A percentile compares a stretch with the other conserved stretches of the same genome.
These are phyloP conservation scores for Astreopora myriophthalma DNA, from an alignment of 64 coral and sea anemone species.

Conservation along the genomic window DNA sequence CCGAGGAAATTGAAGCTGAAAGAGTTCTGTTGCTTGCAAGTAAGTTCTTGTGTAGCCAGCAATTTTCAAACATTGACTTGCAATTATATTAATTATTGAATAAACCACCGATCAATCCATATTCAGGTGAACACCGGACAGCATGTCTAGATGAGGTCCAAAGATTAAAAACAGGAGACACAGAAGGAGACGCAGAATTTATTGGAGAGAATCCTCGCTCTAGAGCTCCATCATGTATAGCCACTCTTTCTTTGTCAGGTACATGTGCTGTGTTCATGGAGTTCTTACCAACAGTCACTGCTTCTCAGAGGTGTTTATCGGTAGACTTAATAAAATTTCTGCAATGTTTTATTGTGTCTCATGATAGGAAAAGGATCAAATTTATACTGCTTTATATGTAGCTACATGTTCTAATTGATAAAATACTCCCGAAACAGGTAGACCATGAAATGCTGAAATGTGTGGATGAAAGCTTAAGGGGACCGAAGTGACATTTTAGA, in stretches of 20 bases:
- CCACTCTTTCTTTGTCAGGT: slow-evolving; percentile 85
- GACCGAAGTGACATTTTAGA: too few relatives aligned
- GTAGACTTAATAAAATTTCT: too few relatives aligned
- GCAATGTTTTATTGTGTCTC: too few relatives aligned
- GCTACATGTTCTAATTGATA: too few relatives aligned
- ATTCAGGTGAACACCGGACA: slow-evolving; percentile 85
- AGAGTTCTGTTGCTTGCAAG: slow-evolving; percentile 88
- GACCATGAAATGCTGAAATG: too few relatives aligned
- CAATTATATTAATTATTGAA: neutral
- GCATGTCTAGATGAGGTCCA: slow-evolving; percentile 96
- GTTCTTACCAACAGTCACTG: too few relatives aligned
- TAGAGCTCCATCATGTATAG: slow-evolving; percentile 58
- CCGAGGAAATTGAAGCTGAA: slow-evolving; percentile 96
- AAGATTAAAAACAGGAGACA: slow-evolving; percentile 63
- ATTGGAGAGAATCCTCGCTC: neutral
- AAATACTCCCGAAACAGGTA: too few relatives aligned
- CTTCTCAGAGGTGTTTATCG: too few relatives aligned
- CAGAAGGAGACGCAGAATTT: slow-evolving; percentile 38
- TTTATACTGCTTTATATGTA: too few relatives aligned
- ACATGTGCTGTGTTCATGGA: neutral
- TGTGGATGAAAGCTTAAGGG: too few relatives aligned
- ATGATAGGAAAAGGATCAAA: too few relatives aligned
- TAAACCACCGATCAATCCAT: too few relatives aligned
- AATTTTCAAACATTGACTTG: neutral
- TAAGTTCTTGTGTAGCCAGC: slow-evolving; percentile 13